A percentile compares a stretch with the other conserved stretches of the same genome.
Conservation (phyloP, 2,888 invertebrate genomes). For the Trachelus stipa region DNA sequence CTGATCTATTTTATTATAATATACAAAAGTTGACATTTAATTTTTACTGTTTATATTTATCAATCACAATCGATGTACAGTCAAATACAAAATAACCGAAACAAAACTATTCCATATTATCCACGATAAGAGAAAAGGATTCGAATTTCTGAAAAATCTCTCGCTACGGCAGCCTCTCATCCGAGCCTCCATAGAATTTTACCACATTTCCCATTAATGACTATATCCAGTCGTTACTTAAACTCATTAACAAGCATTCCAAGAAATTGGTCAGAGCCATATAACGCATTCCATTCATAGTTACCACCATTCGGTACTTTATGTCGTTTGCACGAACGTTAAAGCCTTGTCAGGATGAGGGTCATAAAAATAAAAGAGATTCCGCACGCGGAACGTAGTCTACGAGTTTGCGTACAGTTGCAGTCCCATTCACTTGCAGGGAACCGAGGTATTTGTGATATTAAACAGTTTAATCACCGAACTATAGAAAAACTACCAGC, state of each 20-base stretch:
- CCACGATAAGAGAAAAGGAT: too few relatives aligned
- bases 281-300: background rate
- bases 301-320: background rate
- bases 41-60: background rate
- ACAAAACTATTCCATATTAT: too few relatives aligned
- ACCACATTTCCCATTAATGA: background rate
- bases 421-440: background rate
- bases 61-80: background rate
- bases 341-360: background rate
- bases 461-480: slow-evolving; percentile 58
- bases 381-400: background rate
- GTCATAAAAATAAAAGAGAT: background rate
- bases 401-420: background rate
- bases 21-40: background rate
- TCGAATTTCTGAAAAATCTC: too few relatives aligned
- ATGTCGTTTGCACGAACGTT: background rate
- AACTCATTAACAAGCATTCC: background rate
- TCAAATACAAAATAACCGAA: too few relatives aligned
- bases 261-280: background rate
- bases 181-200: background rate
- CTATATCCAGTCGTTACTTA: background rate
- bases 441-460: slow-evolving; percentile 46
- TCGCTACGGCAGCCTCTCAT: background rate
- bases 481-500: slow-evolving; percentile 46
- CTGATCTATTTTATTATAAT: background rate